phyloP scores from a whole-genome alignment of 2,797 vertebrate species.

The Acanthiza pusilla region DNA sequence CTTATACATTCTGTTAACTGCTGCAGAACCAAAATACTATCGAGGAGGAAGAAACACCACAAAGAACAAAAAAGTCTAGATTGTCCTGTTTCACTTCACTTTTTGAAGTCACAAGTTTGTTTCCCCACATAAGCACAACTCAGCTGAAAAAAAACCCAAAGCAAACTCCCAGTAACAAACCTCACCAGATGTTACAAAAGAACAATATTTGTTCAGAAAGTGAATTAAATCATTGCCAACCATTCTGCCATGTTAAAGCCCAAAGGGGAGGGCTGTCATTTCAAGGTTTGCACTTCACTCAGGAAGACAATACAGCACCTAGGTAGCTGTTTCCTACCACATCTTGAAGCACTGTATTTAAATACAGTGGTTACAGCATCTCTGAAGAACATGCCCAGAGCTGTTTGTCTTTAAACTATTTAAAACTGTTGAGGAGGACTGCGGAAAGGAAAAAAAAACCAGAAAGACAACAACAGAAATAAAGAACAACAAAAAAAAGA shows the following conservation, averaged over 20 bases:
- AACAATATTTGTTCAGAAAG: neutral
- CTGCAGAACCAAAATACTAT: neutral
- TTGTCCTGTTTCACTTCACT: conserved; percentile 12
- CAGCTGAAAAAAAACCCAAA: neutral
- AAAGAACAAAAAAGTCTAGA: neutral
- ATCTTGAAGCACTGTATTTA: neutral
- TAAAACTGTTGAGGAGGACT: neutral
- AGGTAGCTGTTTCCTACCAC: neutral
- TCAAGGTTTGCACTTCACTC: neutral
- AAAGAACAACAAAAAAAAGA: neutral
- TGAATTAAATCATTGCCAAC: neutral
- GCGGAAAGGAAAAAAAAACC: neutral
- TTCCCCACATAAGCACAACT: neutral
- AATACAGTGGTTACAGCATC: neutral
- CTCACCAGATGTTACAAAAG: neutral
- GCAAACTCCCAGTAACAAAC: neutral
- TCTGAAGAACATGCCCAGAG: neutral
- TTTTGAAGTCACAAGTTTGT: neutral
- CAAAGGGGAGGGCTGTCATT: neutral
- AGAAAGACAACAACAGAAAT: neutral
- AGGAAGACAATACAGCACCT: neutral
- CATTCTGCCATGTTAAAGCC: neutral
- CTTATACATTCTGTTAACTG: neutral
- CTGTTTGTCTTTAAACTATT: neutral
- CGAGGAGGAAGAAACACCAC: neutral